Evolutionary conservation across 1,140 invertebrate species (phyloP), one percentile per base, ranked within the genome.

Genomic region (Drosophila prosaltans): DNA sequence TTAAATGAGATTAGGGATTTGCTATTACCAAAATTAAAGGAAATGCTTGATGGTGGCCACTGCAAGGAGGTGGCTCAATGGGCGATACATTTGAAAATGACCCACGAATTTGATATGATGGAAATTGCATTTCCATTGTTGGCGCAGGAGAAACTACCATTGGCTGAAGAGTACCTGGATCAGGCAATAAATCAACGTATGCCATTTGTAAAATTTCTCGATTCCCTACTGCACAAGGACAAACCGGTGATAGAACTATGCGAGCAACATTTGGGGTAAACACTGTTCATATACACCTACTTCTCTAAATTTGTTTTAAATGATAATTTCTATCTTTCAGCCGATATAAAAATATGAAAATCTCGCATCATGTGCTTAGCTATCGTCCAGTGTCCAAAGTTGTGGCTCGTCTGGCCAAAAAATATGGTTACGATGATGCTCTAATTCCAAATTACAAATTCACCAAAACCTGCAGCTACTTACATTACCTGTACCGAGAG

Each of bases 71-170:
- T 82, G 10, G 69, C 80, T 1, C 77, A 92, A 60, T 92, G 91
- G 91, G 45, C 75, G 10, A 88, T 92, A 7, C 69, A 73, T 57
- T 66, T 91, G 48, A 65, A 83, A 65, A n/a, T 90, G 21, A 86
- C 81, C 0, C 73, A 91, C 36, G 81, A 93, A 58, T 96, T 95
- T 92, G 74, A 82, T 21, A 93, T 95, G 61, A 93, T 95, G 77
- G 94, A 95, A 61, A 93, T 96, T 74, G 78, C 96, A 2, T 90
- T 97, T 57, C 96, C 96, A 0, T 90, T 97, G 39, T 92, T 96
- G 72, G 92, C 96, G 10, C 95, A 96, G 92, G 95, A 96, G 81
- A 96, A 95, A 79, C 84, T 95, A 4, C 93, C 93, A 59, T 74
- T 95, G 24, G 94, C 94, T 9, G 95, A 96, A 80, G 94, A 94